Conservation (phyloP, 92 coral and sea anemone genomes). For the Palythoa grandiflora region DNA sequence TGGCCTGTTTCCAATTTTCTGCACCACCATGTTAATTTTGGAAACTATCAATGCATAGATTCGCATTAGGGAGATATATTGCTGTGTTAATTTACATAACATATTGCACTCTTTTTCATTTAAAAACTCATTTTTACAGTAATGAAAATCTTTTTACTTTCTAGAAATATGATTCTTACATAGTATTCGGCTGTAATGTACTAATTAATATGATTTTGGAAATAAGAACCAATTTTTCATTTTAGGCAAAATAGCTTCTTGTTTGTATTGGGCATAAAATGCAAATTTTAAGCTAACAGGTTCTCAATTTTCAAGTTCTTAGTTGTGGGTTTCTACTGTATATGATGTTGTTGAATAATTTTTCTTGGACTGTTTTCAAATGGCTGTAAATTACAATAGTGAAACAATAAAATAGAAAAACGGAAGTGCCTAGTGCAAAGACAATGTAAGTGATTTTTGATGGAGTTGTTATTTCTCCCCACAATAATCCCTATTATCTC, state of each 20-base stretch:
- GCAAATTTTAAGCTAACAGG: background rate
- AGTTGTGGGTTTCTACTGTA: slow-evolving; percentile 44
- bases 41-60: background rate
- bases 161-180: background rate
- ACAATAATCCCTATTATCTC: background rate
- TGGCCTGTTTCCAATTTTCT: slow-evolving; percentile 11
- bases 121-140: slow-evolving; percentile 7
- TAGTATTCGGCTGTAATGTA: slow-evolving; percentile 2
- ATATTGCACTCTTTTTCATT: background rate
- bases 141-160: background rate
- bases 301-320: background rate
- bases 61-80: slow-evolving; percentile 1
- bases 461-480: background rate
- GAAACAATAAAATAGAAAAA: background rate
- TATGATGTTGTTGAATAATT: slow-evolving; percentile 2
- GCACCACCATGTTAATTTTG: background rate
- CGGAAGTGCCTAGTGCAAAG: too few species aligned
- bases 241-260: slow-evolving; percentile 3
- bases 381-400: background rate
- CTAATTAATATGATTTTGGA: slow-evolving; percentile 2
- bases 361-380: slow-evolving; percentile 1
- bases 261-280: background rate
- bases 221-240: background rate
- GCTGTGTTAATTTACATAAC: slow-evolving; percentile 4
- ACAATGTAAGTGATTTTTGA: background rate